Evolutionary conservation across 2,113 vertebrate species (phyloP).

Genomic region (Anolis sagrei): DNA sequence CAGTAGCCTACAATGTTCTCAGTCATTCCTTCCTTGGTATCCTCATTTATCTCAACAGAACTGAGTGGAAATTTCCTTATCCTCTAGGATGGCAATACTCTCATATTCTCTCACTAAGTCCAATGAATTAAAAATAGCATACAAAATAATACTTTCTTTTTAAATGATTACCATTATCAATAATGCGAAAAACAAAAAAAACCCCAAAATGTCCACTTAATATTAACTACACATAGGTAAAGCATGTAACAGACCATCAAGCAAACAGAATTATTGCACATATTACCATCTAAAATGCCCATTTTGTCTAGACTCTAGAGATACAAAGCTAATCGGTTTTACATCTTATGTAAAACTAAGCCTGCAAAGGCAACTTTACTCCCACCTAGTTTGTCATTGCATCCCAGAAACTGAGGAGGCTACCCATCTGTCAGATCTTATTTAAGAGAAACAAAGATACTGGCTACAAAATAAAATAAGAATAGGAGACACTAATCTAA

Average conservation of each 20-base stretch:
- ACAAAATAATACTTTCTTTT: not conserved
- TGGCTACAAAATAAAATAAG: conserved; percentile 51
- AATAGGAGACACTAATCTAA: conserved; percentile 50
- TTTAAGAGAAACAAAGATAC: conserved; percentile 42
- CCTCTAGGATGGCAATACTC: no score
- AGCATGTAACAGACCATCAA: not conserved
- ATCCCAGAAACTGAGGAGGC: conserved; percentile 9
- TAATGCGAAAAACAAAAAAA: rapidly evolving
- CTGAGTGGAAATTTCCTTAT: no score
- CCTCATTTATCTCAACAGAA: no score
- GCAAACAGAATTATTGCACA: not conserved
- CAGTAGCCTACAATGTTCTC: no score
- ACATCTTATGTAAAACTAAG: not conserved
- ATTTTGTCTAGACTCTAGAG: not conserved
- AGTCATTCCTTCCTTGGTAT: no score
- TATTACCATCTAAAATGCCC: not conserved
- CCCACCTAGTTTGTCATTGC: conserved; percentile 10
- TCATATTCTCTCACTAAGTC: not conserved
- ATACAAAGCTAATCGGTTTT: conserved; percentile 14
- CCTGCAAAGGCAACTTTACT: conserved; percentile 15
- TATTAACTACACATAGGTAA: not conserved
- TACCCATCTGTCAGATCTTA: conserved; percentile 50
- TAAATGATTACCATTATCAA: conserved; percentile 1
- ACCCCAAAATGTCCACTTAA: not conserved
- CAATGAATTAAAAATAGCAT: not conserved